A percentile compares a stretch with the other conserved stretches of the same genome.
These are phyloP conservation scores for Phocides pigmalion DNA, from an alignment of 1,140 invertebrate genomes.

Conservation along the genomic window DNA sequence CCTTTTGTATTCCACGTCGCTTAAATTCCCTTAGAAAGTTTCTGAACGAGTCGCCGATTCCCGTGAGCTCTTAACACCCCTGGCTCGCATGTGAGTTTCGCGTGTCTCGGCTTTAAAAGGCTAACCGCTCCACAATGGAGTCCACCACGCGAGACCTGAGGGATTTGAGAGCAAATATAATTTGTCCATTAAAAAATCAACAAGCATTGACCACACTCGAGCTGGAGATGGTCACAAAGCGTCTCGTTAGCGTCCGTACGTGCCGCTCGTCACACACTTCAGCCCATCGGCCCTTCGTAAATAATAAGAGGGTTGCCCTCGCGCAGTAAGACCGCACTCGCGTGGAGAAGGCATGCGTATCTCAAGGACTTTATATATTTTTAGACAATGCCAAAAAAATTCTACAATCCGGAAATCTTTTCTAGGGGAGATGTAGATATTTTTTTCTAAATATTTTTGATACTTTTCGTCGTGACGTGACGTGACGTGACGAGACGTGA, in stretches of 20 bases:
- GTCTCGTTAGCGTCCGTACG: slow-evolving; percentile 80
- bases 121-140: slow-evolving; percentile 50
- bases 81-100: slow-evolving; percentile 51
- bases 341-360: slow-evolving; percentile 40
- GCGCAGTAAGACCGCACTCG: slow-evolving; percentile 31
- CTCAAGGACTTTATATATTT: slow-evolving; percentile 26
- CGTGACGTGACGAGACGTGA: too few relatives aligned
- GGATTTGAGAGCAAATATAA: slow-evolving; percentile 73
- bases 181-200: slow-evolving; percentile 82
- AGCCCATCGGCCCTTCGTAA: slow-evolving; percentile 81
- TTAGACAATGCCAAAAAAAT: neutral
- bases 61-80: slow-evolving; percentile 43
- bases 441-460: neutral
- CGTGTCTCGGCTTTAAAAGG: slow-evolving; percentile 64
- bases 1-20: slow-evolving; percentile 35
- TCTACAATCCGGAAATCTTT: neutral
- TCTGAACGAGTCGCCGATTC: slow-evolving; percentile 43
- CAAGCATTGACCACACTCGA: slow-evolving; percentile 72
- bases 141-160: slow-evolving; percentile 46
- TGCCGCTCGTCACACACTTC: slow-evolving; percentile 80
- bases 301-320: slow-evolving; percentile 78
- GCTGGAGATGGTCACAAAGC: slow-evolving; percentile 76
- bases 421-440: neutral
- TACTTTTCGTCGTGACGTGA: too few relatives aligned
- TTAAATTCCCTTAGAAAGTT: slow-evolving; percentile 48